Evolutionary conservation across 1,140 invertebrate genomes (phyloP), one percentile per base, ranked within the genome.

Genomic region (Trinorchestia longiramus): DNA sequence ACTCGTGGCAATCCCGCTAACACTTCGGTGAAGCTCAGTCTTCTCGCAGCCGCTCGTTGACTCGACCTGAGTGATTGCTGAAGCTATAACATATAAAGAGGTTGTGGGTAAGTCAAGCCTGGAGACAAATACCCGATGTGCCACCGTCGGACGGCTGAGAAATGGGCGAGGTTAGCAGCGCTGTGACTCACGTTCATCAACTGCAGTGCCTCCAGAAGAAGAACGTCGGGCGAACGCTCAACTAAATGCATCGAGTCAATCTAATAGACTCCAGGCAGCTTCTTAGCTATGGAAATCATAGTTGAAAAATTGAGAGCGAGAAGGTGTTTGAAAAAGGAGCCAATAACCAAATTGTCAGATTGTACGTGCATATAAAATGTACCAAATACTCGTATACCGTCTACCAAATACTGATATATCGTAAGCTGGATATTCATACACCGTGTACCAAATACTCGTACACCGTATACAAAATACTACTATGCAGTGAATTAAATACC

Each of bases 71-170:
- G 92, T 94, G 92, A 94, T 94, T 45, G 92, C 92, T 94, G 92
- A 94, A 94, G 92, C 92, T 94, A 94, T 94, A 94, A 94, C 92
- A 94, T 94, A 94, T 94, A 94, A 94, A 94, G 92, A 94, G 92
- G 92, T 94, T 94, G 92, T 94, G 92, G 92, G 41, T 47, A 94
- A 94, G 92, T 94, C 92, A 94, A 94, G 92, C 92, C 92, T 94
- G 92, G 92, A 94, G 92, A 94, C 92, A 94, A 94, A 94, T 94
- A 94, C 92, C 92, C 92, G 43, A 94, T 94, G 92, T 94, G 92
- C 92, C 92, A 45, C 92, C 92, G 92, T 1, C 92, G 43, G 92
- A 94, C 92, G 92, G 92, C 44, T 94, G 92, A 94, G 92, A 94
- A 94, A 94, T 94, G 92, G 92, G 43, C 17, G 92, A 94, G 92